Evolutionary conservation across 2,113 vertebrate genomes (phyloP).

Genomic region (Chaenocephalus aceratus): DNA sequence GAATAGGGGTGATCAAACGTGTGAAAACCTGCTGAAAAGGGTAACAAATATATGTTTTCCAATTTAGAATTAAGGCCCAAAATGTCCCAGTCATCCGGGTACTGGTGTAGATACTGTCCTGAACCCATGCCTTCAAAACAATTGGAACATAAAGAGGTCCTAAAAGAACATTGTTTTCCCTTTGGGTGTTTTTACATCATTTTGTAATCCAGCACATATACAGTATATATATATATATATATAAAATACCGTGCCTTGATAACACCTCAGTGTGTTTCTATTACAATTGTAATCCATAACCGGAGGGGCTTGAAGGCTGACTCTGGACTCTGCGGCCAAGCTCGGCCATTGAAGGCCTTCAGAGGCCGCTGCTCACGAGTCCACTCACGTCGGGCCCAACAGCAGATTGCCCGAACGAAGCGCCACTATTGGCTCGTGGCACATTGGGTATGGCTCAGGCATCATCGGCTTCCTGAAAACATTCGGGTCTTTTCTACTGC

Average conservation of each 20-base stretch:
- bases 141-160: not conserved
- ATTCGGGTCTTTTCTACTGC: constrained; percentile 62
- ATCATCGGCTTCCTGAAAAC: constrained; percentile 71
- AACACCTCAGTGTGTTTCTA: constrained; percentile 24
- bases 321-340: constrained; percentile 46
- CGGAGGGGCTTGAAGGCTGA: constrained; percentile 31
- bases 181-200: too few species aligned
- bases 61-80: not conserved
- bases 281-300: constrained; percentile 60
- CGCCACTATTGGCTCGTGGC: constrained; percentile 54
- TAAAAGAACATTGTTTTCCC: not conserved
- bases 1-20: not conserved
- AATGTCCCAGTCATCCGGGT: not conserved
- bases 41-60: too few species aligned
- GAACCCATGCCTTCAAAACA: not conserved
- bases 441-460: constrained; percentile 61
- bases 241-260: not conserved
- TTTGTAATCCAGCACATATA: too few species aligned
- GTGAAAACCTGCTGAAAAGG: too few species aligned
- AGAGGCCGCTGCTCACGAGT: constrained; percentile 56
- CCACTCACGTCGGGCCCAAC: constrained; percentile 63
- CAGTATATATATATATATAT: too few species aligned
- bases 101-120: not conserved
- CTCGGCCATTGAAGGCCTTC: constrained; percentile 51
- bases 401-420: constrained; percentile 64